These are phyloP conservation scores for Samia ricini DNA, from an alignment of 1,140 invertebrate genomes.

Conservation along the genomic window DNA sequence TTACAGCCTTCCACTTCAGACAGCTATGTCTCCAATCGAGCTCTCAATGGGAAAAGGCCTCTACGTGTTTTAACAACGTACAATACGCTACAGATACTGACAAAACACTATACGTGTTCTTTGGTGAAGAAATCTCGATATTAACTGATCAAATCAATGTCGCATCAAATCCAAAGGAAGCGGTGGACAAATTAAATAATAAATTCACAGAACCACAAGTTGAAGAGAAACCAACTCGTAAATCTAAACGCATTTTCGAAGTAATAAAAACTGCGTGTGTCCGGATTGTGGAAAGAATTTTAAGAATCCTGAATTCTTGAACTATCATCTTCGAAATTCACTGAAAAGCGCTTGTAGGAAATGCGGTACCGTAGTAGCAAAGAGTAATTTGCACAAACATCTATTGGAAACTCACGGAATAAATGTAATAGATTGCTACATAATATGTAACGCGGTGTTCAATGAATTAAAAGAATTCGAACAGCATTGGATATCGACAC, in stretches of 20 bases:
- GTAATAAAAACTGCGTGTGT: slow-evolving; percentile 35
- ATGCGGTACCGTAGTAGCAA: slow-evolving; percentile 35
- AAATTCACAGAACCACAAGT: slow-evolving; percentile 12
- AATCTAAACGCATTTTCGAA: background rate
- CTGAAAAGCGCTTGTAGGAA: slow-evolving; percentile 37
- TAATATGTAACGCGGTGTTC: slow-evolving; percentile 44
- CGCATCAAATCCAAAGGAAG: slow-evolving; percentile 14
- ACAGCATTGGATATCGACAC: slow-evolving; percentile 25
- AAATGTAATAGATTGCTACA: slow-evolving; percentile 28
- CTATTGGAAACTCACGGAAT: slow-evolving; percentile 32
- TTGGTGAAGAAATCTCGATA: slow-evolving; percentile 24
- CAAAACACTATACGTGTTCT: slow-evolving; percentile 43
- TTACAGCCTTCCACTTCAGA: slow-evolving; percentile 38
- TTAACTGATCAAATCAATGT: slow-evolving; percentile 30
- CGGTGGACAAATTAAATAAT: slow-evolving; percentile 28
- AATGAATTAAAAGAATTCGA: slow-evolving; percentile 15
- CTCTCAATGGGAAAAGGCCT: slow-evolving; percentile 33
- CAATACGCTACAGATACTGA: slow-evolving; percentile 24
- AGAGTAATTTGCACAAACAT: slow-evolving; percentile 37
- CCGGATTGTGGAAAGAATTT: slow-evolving; percentile 56
- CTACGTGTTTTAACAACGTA: slow-evolving; percentile 22
- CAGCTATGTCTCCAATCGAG: slow-evolving; percentile 35
- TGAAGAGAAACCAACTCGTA: background rate
- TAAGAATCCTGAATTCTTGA: slow-evolving; percentile 37
- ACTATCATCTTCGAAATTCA: slow-evolving; percentile 51